Evolutionary conservation across 2,797 vertebrate genomes (phyloP).

Genomic region (Molossus molossus): DNA sequence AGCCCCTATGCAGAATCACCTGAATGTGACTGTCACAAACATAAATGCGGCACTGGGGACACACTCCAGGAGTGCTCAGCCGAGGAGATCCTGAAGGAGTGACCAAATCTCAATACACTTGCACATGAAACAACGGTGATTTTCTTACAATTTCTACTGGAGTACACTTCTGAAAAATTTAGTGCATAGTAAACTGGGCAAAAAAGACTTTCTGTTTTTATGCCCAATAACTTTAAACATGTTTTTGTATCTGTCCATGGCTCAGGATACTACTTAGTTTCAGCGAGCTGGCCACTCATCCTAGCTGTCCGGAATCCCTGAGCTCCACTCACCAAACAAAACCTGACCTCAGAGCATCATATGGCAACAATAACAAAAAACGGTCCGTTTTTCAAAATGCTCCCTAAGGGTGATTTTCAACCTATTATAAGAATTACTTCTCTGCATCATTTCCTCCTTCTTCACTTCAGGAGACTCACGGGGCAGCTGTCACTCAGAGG

Average conservation of each 20-base stretch:
- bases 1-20: not conserved
- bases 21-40: not conserved
- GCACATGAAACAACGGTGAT: not conserved
- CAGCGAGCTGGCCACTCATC: not conserved
- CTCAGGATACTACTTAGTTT: slow-evolving; percentile 36
- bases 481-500: not conserved
- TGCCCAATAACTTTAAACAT: not conserved
- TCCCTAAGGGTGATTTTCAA: not conserved
- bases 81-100: not conserved
- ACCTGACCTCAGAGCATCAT: not conserved
- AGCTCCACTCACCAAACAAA: not conserved
- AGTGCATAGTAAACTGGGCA: not conserved
- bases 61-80: not conserved
- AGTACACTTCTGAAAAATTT: not conserved
- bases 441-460: not conserved
- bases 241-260: not conserved
- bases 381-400: not conserved
- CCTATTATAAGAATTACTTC: not conserved
- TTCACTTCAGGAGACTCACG: not conserved
- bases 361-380: not conserved
- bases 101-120: not conserved
- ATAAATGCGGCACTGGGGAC: not conserved
- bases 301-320: not conserved
- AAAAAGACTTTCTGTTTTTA: slow-evolving; percentile 42
- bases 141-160: not conserved